Evolutionary conservation across 2,797 vertebrate genomes (phyloP).

Genomic region (Gephyroberyx darwinii): DNA sequence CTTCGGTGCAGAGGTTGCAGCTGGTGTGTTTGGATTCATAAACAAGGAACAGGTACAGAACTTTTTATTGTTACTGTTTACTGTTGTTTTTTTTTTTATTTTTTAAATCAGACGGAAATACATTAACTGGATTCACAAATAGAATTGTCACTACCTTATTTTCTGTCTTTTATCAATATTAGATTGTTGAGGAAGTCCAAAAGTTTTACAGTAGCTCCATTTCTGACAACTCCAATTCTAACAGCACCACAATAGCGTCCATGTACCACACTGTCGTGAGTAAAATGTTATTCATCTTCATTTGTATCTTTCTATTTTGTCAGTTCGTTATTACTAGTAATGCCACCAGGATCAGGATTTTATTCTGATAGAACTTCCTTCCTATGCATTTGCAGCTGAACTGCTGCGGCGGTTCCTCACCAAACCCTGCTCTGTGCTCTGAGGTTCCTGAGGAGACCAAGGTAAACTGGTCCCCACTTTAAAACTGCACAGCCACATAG

Average conservation of each 20-base stretch:
- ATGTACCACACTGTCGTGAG: slow-evolving; percentile 88
- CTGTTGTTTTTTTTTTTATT: too few relatives aligned
- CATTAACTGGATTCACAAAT: background rate
- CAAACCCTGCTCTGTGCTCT: slow-evolving; percentile 51
- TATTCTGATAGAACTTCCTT: background rate
- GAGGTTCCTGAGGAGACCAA: background rate
- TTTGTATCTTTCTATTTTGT: background rate
- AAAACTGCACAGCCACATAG: slow-evolving; percentile 35
- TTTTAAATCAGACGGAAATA: background rate
- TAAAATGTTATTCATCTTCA: background rate
- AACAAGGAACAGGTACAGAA: slow-evolving; percentile 87
- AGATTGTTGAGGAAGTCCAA: slow-evolving; percentile 90
- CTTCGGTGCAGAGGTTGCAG: slow-evolving; percentile 94
- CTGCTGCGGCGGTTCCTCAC: slow-evolving; percentile 70
- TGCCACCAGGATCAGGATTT: background rate
- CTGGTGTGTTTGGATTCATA: slow-evolving; percentile 95
- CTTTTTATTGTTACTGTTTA: too few relatives aligned
- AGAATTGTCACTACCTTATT: background rate
- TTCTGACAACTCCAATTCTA: slow-evolving; percentile 61
- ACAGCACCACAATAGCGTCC: slow-evolving; percentile 74
- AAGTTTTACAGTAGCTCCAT: slow-evolving; percentile 86
- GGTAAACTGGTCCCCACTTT: slow-evolving; percentile 57
- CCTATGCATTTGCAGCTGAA: slow-evolving; percentile 69
- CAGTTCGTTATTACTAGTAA: background rate
- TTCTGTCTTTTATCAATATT: slow-evolving; percentile 24